A percentile compares a stretch with the other conserved stretches of the same genome.
phyloP scores from a whole-genome alignment of 2,797 vertebrate genomes.

The Pristis pectinata region DNA sequence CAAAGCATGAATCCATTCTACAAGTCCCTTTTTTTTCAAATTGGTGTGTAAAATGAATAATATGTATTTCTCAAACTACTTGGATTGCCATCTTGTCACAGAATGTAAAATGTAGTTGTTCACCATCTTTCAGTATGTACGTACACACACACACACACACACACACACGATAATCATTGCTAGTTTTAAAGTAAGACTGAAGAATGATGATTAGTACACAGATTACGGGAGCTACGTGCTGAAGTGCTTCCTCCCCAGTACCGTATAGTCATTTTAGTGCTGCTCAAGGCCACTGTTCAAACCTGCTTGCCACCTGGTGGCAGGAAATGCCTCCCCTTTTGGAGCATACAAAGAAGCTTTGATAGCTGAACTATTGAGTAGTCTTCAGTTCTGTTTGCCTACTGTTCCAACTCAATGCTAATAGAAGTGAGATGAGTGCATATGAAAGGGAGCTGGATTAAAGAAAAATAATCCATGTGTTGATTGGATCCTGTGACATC shows the following conservation, averaged over 20 bases:
- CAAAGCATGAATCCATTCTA: background rate
- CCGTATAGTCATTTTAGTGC: background rate
- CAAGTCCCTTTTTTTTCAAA: background rate
- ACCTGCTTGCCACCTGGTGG: constrained; percentile 32
- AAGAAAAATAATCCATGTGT: constrained; percentile 22
- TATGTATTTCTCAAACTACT: background rate
- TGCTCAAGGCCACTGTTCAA: constrained; percentile 36
- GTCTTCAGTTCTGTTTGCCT: constrained; percentile 18
- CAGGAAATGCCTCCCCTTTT: constrained; percentile 38
- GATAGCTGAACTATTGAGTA: constrained; percentile 7
- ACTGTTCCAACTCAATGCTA: background rate
- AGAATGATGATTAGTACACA: background rate
- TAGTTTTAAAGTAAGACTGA: background rate
- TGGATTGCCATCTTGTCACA: background rate
- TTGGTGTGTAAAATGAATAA: background rate
- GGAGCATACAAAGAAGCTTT: constrained; percentile 31
- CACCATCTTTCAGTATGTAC: background rate
- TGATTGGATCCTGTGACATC: constrained; percentile 10
- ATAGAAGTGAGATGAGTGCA: constrained; percentile 1
- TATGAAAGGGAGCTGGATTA: constrained; percentile 1
- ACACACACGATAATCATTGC: constrained; percentile 10
- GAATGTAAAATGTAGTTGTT: background rate
- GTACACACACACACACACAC: background rate
- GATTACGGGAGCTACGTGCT: background rate
- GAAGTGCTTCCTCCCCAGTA: constrained; percentile 2